Evolutionary conservation across 1,140 invertebrate species (phyloP), one percentile per base, ranked within the genome.

Genomic region (Pseudobourletiella spinata): DNA sequence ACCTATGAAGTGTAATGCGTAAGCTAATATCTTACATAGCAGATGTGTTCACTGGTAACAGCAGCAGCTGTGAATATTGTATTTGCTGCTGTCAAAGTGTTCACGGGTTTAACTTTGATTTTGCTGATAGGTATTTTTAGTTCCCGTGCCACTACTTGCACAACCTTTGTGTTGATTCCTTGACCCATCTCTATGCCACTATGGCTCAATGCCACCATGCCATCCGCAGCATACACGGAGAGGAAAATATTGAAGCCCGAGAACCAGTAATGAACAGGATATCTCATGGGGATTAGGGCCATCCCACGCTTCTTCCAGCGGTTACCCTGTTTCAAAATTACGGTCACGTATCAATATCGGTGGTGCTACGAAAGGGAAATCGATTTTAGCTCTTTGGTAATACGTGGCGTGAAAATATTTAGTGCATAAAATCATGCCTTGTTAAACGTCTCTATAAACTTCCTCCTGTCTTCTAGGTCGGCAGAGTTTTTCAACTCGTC

Each of bases 161-260:
- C 83, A 16, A 83, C 80, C 76, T 83, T 48, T 4, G 44, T 48
- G 44, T 48, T 48, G 44, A 48, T 48, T 84, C 89, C 89, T 79
- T 92, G 89, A 8, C 89, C 89, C 75, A 86, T 85, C 80, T 94
- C 89, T 29, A 89, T 82, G 26, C 87, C 88, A 52, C 84, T 87
- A 71, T 89, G 86, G 14, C 80, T 77, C 25, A 93, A 77, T 0
- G 82, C 78, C 0, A 92, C 79, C 6, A 83, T 81, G 22, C 79
- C 80, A 59, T 84, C 84, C 48, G 77, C 78, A 3, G 72, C 72
- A 70, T 84, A 86, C 42, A 86, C 75, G 24, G 80, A 72, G 6
- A 86, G 69, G 25, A 83, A 74, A 8, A 79, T 80, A 14, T 55
- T 60, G 29, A 28, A 65, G 6, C 25, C 42, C 0, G 29, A 30